phyloP scores from a whole-genome alignment of 2,888 invertebrate species.

The Thymelicus lineola region DNA sequence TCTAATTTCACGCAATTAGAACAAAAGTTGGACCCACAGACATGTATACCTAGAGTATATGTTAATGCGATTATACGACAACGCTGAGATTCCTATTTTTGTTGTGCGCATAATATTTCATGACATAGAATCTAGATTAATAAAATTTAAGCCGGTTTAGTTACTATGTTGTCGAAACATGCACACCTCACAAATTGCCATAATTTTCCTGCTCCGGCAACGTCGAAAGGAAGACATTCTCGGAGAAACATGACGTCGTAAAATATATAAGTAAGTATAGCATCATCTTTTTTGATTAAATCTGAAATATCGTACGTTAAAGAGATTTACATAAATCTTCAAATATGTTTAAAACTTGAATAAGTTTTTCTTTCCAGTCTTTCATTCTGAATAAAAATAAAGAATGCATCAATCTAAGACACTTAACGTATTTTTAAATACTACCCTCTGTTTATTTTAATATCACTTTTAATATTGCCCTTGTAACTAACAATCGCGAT shows the following conservation, averaged over 20 bases:
- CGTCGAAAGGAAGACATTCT: conserved; percentile 7
- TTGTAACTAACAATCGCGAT: no score
- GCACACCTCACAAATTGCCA: conserved; percentile 8
- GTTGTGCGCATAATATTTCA: neutral
- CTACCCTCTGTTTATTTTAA: no score
- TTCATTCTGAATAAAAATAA: no score
- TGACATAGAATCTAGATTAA: neutral
- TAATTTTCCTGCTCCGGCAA: conserved; percentile 4
- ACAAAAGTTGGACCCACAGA: no score
- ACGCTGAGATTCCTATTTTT: no score
- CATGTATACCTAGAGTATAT: no score
- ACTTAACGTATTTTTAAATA: no score
- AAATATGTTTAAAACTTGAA: neutral
- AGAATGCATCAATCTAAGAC: no score
- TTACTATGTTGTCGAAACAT: conserved; percentile 5
- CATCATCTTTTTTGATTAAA: conserved; percentile 11
- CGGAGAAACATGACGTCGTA: conserved; percentile 5
- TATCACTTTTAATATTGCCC: no score
- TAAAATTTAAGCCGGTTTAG: conserved; percentile 2
- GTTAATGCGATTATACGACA: no score
- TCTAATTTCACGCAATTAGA: no score
- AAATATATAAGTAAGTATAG: conserved; percentile 7
- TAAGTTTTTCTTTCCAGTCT: no score
- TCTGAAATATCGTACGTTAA: conserved; percentile 1
- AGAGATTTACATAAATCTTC: neutral